These are phyloP conservation scores for Phragmatobia fuliginosa DNA, from an alignment of 2,888 invertebrate genomes.

Conservation along the genomic window DNA sequence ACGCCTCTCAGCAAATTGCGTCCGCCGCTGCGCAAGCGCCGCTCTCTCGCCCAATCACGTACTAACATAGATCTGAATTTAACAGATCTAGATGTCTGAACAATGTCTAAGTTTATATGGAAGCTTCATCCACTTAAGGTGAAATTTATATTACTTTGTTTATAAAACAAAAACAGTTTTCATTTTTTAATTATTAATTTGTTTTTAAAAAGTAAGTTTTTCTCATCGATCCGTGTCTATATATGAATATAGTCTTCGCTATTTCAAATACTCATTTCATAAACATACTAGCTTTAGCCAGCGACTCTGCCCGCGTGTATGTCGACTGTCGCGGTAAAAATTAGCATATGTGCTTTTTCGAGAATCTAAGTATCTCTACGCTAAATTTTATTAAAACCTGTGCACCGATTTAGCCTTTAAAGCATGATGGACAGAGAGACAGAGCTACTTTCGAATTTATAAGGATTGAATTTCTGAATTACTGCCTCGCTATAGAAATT, in stretches of 20 bases:
- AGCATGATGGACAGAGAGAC: too few relatives aligned
- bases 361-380: too few relatives aligned
- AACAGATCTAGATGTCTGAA: conserved; percentile 64
- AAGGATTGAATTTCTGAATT: too few relatives aligned
- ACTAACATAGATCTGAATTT: conserved; percentile 64
- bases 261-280: background rate
- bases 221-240: too few relatives aligned
- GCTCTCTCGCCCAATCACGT: conserved; percentile 77
- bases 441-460: too few relatives aligned
- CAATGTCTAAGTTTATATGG: conserved; percentile 29
- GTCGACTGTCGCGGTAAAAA: too few relatives aligned
- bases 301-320: too few relatives aligned
- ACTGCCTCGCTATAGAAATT: too few relatives aligned
- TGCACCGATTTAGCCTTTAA: too few relatives aligned
- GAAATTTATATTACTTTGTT: background rate
- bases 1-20: conserved; percentile 77
- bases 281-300: too few relatives aligned
- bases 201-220: background rate
- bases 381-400: too few relatives aligned
- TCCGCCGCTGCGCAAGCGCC: conserved; percentile 66
- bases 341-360: too few relatives aligned
- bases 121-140: conserved; percentile 17
- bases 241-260: background rate
- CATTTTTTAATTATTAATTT: background rate
- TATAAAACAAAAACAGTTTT: background rate